phyloP scores from a whole-genome alignment of 2,888 invertebrate species.

The Macrophya annulata region DNA sequence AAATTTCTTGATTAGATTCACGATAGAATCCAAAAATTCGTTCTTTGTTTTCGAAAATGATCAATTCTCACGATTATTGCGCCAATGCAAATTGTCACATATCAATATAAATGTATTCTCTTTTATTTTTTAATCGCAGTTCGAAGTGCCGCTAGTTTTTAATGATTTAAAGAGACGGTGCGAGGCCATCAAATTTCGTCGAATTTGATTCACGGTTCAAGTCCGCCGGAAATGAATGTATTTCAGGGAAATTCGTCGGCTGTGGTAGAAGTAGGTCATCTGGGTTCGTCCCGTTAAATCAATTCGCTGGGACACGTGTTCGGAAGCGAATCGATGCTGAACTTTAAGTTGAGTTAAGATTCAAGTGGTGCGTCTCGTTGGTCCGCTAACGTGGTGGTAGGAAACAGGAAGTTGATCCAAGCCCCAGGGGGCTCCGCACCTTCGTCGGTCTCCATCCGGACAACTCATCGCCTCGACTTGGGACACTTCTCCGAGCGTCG shows the following conservation, averaged over 20 bases:
- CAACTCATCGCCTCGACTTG: constrained; percentile 75
- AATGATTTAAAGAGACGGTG: constrained; percentile 4
- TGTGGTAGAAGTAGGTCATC: constrained; percentile 49
- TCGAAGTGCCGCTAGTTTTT: constrained; percentile 41
- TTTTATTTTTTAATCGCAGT: constrained; percentile 7
- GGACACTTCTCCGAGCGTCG: constrained; percentile 66
- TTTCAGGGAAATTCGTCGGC: constrained; percentile 46
- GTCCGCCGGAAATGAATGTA: constrained; percentile 49
- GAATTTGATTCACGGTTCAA: constrained; percentile 46
- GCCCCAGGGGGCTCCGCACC: constrained; percentile 78
- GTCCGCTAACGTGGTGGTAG: constrained; percentile 45
- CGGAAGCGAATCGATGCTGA: constrained; percentile 48
- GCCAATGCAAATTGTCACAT: neutral
- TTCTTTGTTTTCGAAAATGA: neutral
- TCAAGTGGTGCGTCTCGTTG: constrained; percentile 54
- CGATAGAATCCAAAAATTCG: neutral
- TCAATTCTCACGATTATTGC: neutral
- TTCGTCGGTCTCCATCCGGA: constrained; percentile 78
- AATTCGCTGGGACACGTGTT: constrained; percentile 47
- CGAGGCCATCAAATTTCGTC: constrained; percentile 10
- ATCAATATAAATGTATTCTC: constrained; percentile 41
- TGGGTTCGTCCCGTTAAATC: constrained; percentile 54
- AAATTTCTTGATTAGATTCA: neutral
- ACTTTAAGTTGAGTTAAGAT: constrained; percentile 50
- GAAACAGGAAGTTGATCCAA: constrained; percentile 70